Conservation (phyloP, 2,888 invertebrate species). For the Megamerina dolium region DNA sequence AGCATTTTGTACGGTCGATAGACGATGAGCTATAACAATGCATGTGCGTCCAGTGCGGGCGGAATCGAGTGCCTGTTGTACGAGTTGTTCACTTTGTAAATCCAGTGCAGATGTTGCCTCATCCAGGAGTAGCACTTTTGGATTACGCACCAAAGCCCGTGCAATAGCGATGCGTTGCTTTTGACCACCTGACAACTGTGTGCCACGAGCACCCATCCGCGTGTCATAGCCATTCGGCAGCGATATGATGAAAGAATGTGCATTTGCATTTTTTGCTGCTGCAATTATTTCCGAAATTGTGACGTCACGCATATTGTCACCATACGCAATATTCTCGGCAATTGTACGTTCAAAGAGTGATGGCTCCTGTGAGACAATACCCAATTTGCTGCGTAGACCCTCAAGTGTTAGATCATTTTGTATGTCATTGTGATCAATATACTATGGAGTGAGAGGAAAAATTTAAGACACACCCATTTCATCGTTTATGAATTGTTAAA, state of each 20-base stretch:
- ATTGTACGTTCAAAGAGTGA: constrained; percentile 76
- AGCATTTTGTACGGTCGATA: constrained; percentile 77
- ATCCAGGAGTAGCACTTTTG: constrained; percentile 65
- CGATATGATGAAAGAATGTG: constrained; percentile 68
- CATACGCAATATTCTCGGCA: constrained; percentile 81
- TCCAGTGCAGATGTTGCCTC: constrained; percentile 78
- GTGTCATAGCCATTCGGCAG: constrained; percentile 74
- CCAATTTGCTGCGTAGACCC: constrained; percentile 66
- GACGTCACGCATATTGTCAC: constrained; percentile 65
- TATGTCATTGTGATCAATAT: constrained; percentile 55
- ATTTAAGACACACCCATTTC: constrained; percentile 16
- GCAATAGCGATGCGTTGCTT: constrained; percentile 84
- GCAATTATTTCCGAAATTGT: constrained; percentile 66
- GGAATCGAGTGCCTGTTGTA: constrained; percentile 78
- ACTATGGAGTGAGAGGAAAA: constrained; percentile 24
- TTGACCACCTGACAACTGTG: constrained; percentile 78
- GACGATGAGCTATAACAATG: constrained; percentile 80
- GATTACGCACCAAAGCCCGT: constrained; percentile 68
- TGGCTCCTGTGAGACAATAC: constrained; percentile 82
- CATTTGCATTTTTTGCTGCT: constrained; percentile 71
- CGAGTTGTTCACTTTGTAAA: constrained; percentile 66
- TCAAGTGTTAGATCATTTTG: constrained; percentile 57
- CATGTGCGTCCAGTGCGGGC: constrained; percentile 78
- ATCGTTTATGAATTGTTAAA: constrained; percentile 3
- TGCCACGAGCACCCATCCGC: constrained; percentile 67